Conservation (phyloP, 2,113 vertebrate genomes). For the Sclerurus mexicanus region DNA sequence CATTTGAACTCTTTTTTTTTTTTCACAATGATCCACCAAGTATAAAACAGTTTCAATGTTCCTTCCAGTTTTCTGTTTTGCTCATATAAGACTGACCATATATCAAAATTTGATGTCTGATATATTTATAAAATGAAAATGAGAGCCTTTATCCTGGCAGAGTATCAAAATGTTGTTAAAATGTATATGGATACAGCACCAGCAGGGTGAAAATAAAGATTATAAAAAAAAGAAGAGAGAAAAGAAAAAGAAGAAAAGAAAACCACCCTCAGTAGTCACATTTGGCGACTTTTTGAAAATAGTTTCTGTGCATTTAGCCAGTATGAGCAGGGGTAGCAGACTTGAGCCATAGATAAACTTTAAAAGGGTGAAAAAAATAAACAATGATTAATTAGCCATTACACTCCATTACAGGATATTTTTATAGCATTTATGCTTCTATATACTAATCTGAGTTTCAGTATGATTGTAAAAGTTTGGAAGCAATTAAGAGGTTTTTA, state of each 20-base stretch:
- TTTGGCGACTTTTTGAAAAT: background rate
- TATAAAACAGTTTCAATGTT: background rate
- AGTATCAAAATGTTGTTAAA: background rate
- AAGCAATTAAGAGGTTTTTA: slow-evolving; percentile 22
- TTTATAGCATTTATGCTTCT: background rate
- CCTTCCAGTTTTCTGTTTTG: background rate
- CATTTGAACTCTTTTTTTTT: background rate
- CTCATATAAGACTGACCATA: background rate
- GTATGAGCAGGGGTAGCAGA: background rate
- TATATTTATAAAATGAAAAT: background rate
- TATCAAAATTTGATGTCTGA: background rate
- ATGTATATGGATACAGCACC: background rate
- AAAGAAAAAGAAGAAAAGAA: background rate
- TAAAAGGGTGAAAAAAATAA: background rate
- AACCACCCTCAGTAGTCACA: background rate
- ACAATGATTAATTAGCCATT: background rate
- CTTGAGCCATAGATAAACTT: background rate
- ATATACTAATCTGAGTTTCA: background rate
- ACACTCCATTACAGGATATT: background rate
- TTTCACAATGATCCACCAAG: background rate
- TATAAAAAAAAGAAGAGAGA: background rate
- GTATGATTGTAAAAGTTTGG: background rate
- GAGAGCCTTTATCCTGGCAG: background rate
- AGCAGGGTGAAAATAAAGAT: accelerated
- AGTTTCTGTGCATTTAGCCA: background rate